These are phyloP conservation scores for Lethenteron camtschaticum DNA, from an alignment of 2,113 vertebrate species.

Conservation along the genomic window DNA sequence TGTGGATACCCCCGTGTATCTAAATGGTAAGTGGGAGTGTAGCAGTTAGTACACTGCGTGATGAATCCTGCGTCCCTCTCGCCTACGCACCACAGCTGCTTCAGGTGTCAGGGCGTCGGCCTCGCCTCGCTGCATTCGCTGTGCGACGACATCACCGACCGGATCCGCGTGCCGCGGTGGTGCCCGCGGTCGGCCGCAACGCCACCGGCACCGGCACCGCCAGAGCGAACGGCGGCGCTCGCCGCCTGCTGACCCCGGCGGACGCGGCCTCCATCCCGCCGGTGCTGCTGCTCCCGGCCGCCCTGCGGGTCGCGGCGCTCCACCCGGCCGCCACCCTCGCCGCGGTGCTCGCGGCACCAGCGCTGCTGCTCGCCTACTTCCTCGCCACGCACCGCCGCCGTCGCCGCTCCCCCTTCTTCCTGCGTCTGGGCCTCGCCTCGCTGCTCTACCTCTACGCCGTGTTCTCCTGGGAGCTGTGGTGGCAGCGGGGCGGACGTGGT, in stretches of 20 bases:
- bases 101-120: too few species aligned
- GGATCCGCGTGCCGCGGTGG: constrained; percentile 64
- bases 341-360: constrained; percentile 41
- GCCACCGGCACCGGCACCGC: too few species aligned
- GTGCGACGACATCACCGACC: constrained; percentile 32
- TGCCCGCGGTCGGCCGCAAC: constrained; percentile 5
- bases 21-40: too few species aligned
- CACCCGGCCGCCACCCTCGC: constrained; percentile 47
- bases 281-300: constrained; percentile 45
- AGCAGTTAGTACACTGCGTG: too few species aligned
- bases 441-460: constrained; percentile 75
- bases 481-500: constrained; percentile 28
- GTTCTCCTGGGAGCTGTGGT: constrained; percentile 23
- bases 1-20: too few species aligned
- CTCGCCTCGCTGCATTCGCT: too few species aligned
- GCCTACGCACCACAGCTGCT: too few species aligned
- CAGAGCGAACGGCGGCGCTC: constrained; percentile 24
- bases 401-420: constrained; percentile 63
- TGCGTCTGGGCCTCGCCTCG: constrained; percentile 76
- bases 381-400: constrained; percentile 72
- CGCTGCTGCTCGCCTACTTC: constrained; percentile 70
- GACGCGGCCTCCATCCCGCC: constrained; percentile 61
- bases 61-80: too few species aligned
- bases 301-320: constrained; percentile 55
- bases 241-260: constrained; percentile 17